These are phyloP conservation scores for Trissoscelio sp. DNA, from an alignment of 2,888 invertebrate species.

Conservation along the genomic window DNA sequence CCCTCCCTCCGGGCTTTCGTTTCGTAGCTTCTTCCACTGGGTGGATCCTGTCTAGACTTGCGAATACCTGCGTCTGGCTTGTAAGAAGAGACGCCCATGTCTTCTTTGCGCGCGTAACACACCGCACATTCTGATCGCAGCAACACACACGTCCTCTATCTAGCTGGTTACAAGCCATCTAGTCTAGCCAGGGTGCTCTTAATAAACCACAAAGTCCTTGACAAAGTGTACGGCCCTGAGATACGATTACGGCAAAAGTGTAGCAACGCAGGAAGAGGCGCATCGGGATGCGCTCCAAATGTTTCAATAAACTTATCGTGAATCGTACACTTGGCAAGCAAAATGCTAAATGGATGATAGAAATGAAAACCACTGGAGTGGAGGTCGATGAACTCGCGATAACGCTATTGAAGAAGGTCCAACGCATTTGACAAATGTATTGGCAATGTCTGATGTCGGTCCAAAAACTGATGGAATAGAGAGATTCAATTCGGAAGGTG, in stretches of 20 bases:
- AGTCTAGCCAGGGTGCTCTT: conserved; percentile 51
- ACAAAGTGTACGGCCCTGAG: conserved; percentile 54
- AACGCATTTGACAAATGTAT: conserved; percentile 50
- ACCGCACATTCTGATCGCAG: conserved; percentile 59
- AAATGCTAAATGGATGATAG: conserved; percentile 15
- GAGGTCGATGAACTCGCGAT: conserved; percentile 45
- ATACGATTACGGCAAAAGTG: conserved; percentile 59
- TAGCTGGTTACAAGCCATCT: conserved; percentile 45
- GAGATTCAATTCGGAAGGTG: no score
- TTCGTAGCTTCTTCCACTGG: conserved; percentile 59
- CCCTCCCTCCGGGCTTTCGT: conserved; percentile 38
- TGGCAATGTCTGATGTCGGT: conserved; percentile 18
- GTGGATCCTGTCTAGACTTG: conserved; percentile 72
- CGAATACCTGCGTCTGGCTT: conserved; percentile 72
- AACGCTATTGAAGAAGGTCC: conserved; percentile 43
- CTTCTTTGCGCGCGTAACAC: conserved; percentile 73
- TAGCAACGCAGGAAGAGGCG: conserved; percentile 46
- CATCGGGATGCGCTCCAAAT: conserved; percentile 49
- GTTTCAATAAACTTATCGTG: conserved; percentile 59
- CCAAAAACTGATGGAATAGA: conserved; percentile 13
- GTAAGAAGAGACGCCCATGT: conserved; percentile 76
- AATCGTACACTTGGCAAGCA: conserved; percentile 30
- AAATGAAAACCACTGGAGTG: conserved; percentile 52
- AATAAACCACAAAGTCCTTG: conserved; percentile 66
- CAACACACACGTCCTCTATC: conserved; percentile 55